phyloP scores from a whole-genome alignment of 2,797 vertebrate genomes.

The Euphonia xanthogaster region DNA sequence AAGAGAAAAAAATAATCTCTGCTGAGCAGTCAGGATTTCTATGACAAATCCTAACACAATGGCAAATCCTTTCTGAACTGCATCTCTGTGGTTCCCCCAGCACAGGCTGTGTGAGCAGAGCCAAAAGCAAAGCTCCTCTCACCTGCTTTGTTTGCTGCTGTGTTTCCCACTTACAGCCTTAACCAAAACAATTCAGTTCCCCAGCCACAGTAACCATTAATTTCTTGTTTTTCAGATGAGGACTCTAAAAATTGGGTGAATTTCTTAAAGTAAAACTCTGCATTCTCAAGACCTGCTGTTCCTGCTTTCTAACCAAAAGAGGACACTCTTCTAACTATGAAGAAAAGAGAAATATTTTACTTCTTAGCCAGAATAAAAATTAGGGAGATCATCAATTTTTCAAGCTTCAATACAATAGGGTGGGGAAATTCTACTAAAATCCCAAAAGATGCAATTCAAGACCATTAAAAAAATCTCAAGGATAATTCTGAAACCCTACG shows the following conservation, averaged over 20 bases:
- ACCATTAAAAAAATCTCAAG: not conserved
- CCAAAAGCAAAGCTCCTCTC: not conserved
- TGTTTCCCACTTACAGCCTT: not conserved
- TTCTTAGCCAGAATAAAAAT: not conserved
- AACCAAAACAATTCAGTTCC: not conserved
- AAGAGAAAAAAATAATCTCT: not conserved
- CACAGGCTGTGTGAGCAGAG: not conserved
- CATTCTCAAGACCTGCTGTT: not conserved
- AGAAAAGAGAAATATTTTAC: not conserved
- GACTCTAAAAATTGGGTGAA: not conserved
- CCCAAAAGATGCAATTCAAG: not conserved
- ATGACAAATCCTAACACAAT: not conserved
- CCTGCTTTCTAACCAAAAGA: not conserved
- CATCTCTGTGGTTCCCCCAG: not conserved
- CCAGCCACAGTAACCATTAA: not conserved
- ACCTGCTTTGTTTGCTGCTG: not conserved
- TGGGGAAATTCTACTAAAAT: not conserved
- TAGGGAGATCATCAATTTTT: not conserved
- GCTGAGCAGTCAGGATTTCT: not conserved
- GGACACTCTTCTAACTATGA: not conserved
- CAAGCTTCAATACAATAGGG: not conserved
- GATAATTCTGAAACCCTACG: not conserved
- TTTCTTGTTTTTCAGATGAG: not conserved
- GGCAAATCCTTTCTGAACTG: not conserved
- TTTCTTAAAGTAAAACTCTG: not conserved